Base-by-base conservation (phyloP, 1,140 invertebrate species). In the Proales similis region DNA sequence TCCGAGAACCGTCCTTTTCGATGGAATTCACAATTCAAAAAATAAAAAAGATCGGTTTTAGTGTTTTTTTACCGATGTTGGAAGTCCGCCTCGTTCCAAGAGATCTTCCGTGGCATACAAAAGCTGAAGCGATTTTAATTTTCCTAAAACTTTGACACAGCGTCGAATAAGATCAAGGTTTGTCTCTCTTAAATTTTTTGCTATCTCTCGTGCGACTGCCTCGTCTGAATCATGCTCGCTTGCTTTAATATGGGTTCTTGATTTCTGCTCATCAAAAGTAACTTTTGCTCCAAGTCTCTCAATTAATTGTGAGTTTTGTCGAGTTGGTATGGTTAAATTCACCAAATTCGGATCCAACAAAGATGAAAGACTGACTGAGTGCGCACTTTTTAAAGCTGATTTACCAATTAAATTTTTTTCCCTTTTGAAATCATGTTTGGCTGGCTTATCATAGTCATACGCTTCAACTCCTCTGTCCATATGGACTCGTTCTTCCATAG, bases 41-140 rank as follows among this genome's bases (percentile, higher is more conserved):
- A 38, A 62, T 38, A 27, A 7, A 20, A 61, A 22, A 51, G 5
- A 53, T 17, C 30, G 51, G 17, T 14, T 12, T 3, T 14, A 12
- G 12, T 49, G n/a, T 36, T 39, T 14, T 63, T 67, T 76, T 75
- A 85, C 84, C 77, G 83, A 82, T 60, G 86, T 84, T 70, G 87
- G 78, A 82, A 90, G 84, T 22, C 87, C 87, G 38, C 87, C 87
- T 69, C 82, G 80, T 63, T 81, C 81, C 77, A 89, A 86, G 61
- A 88, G 81, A 70, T 82, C 80, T 71, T 85, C 84, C 32, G 86
- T 87, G 76, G 86, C 81, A 68, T 83, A 81, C 65, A 84, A 86
- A 57, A 89, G 76, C 66, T 85, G 79, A 48, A 88, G 79, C 5
- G 85, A 81, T 70, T 85, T 83, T 65, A 83, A 78, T 67, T 82